phyloP scores from a whole-genome alignment of 1,140 invertebrate genomes.

The Oryzaephilus surinamensis region DNA sequence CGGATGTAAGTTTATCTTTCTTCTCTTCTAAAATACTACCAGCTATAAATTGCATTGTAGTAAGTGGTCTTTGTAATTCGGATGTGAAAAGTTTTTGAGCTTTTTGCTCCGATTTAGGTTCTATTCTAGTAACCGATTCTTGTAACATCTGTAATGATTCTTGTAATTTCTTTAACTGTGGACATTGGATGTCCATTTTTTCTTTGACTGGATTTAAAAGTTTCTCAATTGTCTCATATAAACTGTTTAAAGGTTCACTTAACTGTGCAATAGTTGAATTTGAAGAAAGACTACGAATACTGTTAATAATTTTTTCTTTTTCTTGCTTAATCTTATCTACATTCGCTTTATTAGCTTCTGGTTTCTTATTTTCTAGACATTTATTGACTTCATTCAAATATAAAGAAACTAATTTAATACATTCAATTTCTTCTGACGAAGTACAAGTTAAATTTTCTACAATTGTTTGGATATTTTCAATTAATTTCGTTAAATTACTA shows the following conservation, averaged over 20 bases:
- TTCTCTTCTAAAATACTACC: slow-evolving; percentile 28
- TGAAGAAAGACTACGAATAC: not conserved
- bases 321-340: not conserved
- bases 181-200: not conserved
- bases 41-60: slow-evolving; percentile 27
- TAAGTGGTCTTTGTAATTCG: slow-evolving; percentile 29
- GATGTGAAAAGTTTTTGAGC: slow-evolving; percentile 18
- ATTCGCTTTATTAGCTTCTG: no score
- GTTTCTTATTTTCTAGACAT: no score
- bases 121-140: slow-evolving; percentile 18
- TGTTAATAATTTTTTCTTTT: not conserved
- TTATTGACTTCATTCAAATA: no score
- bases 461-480: no score
- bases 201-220: slow-evolving; percentile 4
- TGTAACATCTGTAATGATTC: slow-evolving; percentile 32
- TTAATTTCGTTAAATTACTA: not conserved
- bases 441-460: not conserved
- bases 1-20: slow-evolving; percentile 24
- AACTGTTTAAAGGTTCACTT: slow-evolving; percentile 1
- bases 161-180: slow-evolving; percentile 20
- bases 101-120: slow-evolving; percentile 19
- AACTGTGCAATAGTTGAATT: not conserved
- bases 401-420: no score
- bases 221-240: slow-evolving; percentile 9
- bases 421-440: not conserved